phyloP scores from a whole-genome alignment of 2,113 vertebrate species.

The Cathartes aura region DNA sequence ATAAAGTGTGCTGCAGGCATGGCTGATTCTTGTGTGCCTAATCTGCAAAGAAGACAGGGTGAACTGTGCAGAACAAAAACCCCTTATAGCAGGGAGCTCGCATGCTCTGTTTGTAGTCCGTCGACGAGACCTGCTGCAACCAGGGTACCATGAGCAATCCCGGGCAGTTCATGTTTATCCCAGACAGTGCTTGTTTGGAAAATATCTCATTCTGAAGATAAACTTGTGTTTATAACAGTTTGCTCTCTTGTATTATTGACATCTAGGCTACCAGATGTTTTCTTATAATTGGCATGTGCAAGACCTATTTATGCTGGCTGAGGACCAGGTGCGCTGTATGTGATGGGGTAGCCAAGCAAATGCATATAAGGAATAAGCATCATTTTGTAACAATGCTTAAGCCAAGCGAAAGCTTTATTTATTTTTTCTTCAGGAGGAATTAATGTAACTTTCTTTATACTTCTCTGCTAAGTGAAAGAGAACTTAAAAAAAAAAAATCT shows the following conservation, averaged over 20 bases:
- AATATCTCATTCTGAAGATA: fast-evolving
- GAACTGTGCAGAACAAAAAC: neutral
- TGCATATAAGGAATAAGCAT: fast-evolving
- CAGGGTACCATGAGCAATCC: fast-evolving
- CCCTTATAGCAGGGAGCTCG: fast-evolving
- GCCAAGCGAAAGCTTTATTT: neutral
- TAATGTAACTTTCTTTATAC: neutral
- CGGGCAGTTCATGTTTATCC: fast-evolving
- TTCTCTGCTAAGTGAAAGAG: neutral
- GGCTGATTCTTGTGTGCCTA: neutral
- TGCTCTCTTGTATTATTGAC: neutral
- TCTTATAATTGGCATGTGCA: neutral
- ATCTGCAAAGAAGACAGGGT: neutral
- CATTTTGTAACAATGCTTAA: neutral
- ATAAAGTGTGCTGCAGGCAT: neutral
- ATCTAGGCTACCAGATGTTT: neutral
- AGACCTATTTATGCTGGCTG: neutral
- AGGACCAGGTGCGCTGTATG: neutral
- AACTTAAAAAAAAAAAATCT: neutral
- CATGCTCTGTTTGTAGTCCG: fast-evolving
- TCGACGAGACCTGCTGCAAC: fast-evolving
- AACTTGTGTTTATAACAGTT: fast-evolving
- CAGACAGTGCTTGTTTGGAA: neutral
- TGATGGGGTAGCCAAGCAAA: neutral
- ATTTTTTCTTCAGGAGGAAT: neutral